phyloP scores from a whole-genome alignment of 2,888 invertebrate species.

The Notocelia uddmanniana region DNA sequence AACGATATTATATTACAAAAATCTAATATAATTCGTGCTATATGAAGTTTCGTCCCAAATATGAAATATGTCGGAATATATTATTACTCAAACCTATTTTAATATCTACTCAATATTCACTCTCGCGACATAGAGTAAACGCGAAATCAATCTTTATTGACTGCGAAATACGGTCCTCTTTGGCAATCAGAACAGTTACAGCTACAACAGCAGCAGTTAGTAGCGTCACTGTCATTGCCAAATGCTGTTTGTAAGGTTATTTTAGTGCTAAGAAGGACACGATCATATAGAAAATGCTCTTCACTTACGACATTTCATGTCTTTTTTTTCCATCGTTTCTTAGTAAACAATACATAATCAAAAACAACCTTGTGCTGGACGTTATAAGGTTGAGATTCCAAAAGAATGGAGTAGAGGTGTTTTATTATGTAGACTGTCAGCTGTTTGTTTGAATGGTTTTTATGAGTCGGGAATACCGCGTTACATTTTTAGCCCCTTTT shows the following conservation, averaged over 20 bases:
- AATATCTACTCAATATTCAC: not conserved
- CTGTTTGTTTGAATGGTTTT: slow-evolving; percentile 22
- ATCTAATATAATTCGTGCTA: not conserved
- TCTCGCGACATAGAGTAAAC: not conserved
- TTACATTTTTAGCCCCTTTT: slow-evolving; percentile 25
- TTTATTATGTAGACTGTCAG: slow-evolving; percentile 15
- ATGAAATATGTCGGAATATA: not conserved
- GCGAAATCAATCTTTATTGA: not conserved
- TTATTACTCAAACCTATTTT: not conserved
- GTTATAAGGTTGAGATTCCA: not conserved
- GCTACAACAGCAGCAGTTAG: not conserved
- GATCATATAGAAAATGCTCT: no score
- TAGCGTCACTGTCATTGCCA: not conserved
- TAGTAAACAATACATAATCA: not conserved
- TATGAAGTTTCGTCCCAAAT: not conserved
- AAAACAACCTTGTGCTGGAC: not conserved
- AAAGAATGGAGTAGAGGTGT: not conserved
- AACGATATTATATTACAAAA: slow-evolving; percentile 6
- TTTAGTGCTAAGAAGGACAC: no score
- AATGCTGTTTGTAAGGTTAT: not conserved
- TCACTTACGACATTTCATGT: not conserved
- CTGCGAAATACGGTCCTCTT: not conserved
- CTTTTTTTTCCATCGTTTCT: not conserved
- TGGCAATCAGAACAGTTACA: no score
- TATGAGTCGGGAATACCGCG: slow-evolving; percentile 17